Evolutionary conservation across 2,113 vertebrate species (phyloP).

Genomic region (Phainopepla nitens): DNA sequence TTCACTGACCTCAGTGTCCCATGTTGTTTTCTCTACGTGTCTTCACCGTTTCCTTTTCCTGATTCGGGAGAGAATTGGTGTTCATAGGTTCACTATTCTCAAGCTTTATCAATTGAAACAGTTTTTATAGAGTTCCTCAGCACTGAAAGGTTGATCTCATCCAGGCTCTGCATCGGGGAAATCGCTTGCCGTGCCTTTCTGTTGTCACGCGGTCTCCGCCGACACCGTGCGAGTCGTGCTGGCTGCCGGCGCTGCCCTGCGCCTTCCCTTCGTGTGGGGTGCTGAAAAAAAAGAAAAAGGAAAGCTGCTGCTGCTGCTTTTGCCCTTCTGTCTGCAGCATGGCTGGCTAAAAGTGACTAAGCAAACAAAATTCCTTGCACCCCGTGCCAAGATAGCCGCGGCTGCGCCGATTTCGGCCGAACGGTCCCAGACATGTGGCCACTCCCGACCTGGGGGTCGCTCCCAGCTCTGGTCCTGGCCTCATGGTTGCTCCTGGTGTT

Average conservation of each 20-base stretch:
- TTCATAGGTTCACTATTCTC: background rate
- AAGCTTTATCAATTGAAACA: background rate
- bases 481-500: background rate
- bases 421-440: rapidly evolving
- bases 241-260: background rate
- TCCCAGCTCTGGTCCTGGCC: background rate
- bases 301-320: background rate
- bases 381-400: background rate
- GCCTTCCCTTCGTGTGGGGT: background rate
- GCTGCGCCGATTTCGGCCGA: background rate
- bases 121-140: background rate
- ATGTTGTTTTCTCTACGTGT: background rate
- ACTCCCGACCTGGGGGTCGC: background rate
- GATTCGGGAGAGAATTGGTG: background rate
- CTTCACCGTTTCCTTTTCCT: background rate
- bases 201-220: background rate
- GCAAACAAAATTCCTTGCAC: background rate
- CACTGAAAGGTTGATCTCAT: background rate
- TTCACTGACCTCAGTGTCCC: background rate
- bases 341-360: background rate
- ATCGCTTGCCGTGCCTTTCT: rapidly evolving
- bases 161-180: background rate
- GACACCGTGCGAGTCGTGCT: rapidly evolving
- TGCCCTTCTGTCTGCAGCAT: background rate
- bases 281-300: background rate